Evolutionary conservation across 1,140 invertebrate genomes (phyloP), one percentile per base, ranked within the genome.

Genomic region (Drosophila equinoxialis): DNA sequence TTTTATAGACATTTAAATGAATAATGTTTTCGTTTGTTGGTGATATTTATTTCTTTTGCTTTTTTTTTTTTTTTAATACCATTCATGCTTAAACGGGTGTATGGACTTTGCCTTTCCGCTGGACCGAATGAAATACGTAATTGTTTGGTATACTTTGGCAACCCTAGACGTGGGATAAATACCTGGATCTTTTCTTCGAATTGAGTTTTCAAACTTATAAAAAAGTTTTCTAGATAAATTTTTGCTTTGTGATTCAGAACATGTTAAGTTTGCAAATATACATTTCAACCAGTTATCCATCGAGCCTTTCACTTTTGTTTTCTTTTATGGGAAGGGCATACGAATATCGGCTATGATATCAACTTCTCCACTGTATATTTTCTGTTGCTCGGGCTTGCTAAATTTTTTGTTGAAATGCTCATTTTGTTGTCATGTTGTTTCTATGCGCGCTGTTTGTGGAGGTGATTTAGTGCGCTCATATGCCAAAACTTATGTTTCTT

Each of bases 341-440:
- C 20, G 10, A 20, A 3, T 11, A 51, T 51, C 45, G 45, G 3
- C 8, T 7, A 23, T 11, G 5, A 11, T 51, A 10, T 23, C 17
- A 3, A 10, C 1, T 10, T 11, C 10, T 51, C 20, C 7, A 48
- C 7, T 20, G 23, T 48, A 48, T 48, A 20, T 68, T 72, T 37
- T 51, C 68, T 77, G 71, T 78, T 67, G 58, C 70, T 86, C 75
- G 76, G 64, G 59, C 51, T 63, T 75, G 65, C 81, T 68, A 74
- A 79, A 77, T 77, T 79, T 39, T 77, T 86, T 71, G 83, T 83
- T 86, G 83, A 86, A 83, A 70, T 79, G 79, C 70, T 86, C 83
- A 86, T 86, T 86, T 86, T 83, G 83, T 86, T 86, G 76, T 83
- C 83, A 86, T 79, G 83, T 87, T 86, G 83, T 86, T 86, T 87